These are phyloP conservation scores for Neoseiulus cucumeris DNA, from an alignment of 1,140 invertebrate genomes.

Conservation along the genomic window DNA sequence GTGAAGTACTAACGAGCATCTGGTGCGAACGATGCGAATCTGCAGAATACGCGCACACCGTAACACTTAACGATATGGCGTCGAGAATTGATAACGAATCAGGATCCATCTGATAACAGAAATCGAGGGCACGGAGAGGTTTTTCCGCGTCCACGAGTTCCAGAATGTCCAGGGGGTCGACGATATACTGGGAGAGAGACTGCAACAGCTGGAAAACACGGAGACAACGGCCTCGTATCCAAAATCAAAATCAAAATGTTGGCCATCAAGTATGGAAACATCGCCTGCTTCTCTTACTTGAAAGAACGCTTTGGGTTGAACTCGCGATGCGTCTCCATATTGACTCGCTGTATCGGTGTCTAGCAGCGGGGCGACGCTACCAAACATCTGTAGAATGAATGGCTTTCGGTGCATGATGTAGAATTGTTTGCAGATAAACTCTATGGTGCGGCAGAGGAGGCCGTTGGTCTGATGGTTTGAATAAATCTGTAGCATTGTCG, in stretches of 20 bases:
- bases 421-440: conserved; percentile 95
- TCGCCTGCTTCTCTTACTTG: conserved; percentile 10
- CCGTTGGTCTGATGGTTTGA: conserved; percentile 89
- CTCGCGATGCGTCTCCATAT: conserved; percentile 42
- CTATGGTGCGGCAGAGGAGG: conserved; percentile 76
- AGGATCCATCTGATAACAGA: conserved; percentile 87
- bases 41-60: conserved; percentile 90
- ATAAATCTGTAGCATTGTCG: conserved; percentile 84
- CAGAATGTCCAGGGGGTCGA: conserved; percentile 81
- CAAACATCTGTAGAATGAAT: conserved; percentile 95
- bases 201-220: conserved; percentile 17
- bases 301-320: conserved; percentile 23
- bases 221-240: conserved; percentile 13
- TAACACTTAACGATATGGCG: conserved; percentile 82
- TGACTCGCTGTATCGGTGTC: conserved; percentile 50
- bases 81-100: conserved; percentile 83
- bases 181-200: conserved; percentile 72
- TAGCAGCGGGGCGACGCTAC: conserved; percentile 81
- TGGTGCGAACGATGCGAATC: conserved; percentile 87
- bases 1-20: conserved; percentile 51
- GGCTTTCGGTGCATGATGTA: conserved; percentile 95
- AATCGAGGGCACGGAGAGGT: conserved; percentile 74
- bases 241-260: background rate
- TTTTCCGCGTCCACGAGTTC: conserved; percentile 89
- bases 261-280: too few relatives aligned